These are phyloP conservation scores for Melanogrammus aeglefinus DNA, from an alignment of 2,797 vertebrate species.

Conservation along the genomic window DNA sequence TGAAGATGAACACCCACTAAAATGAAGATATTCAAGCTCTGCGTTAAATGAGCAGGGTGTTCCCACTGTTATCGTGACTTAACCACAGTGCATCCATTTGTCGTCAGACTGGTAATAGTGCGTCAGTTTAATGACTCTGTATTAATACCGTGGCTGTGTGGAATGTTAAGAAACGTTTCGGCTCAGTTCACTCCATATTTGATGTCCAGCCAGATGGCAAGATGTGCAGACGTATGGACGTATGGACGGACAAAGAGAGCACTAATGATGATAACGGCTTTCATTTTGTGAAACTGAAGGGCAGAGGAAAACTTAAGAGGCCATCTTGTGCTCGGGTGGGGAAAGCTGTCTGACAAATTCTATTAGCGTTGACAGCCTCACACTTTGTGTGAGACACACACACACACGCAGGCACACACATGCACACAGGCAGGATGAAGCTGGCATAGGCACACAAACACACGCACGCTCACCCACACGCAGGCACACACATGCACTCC, in stretches of 20 bases:
- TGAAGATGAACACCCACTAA: too few species aligned
- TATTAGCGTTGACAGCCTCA: not conserved
- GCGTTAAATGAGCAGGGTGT: too few species aligned
- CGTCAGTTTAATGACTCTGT: too few species aligned
- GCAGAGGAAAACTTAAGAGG: not conserved
- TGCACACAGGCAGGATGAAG: not conserved
- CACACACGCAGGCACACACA: slow-evolving; percentile 11
- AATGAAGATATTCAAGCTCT: too few species aligned
- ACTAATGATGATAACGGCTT: not conserved
- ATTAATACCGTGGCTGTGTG: not conserved
- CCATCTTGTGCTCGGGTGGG: not conserved
- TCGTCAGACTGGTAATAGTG: too few species aligned
- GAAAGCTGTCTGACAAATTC: not conserved
- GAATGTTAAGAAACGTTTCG: not conserved
- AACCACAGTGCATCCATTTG: too few species aligned
- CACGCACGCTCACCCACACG: not conserved
- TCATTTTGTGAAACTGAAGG: not conserved
- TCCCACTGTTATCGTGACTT: too few species aligned
- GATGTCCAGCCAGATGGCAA: not conserved
- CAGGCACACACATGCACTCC: not conserved
- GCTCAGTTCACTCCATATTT: not conserved
- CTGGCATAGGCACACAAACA: not conserved
- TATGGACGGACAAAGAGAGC: too few species aligned
- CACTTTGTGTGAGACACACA: not conserved
- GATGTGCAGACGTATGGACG: not conserved